Evolutionary conservation across 2,113 vertebrate species (phyloP).

Genomic region (Oryzias javanicus): DNA sequence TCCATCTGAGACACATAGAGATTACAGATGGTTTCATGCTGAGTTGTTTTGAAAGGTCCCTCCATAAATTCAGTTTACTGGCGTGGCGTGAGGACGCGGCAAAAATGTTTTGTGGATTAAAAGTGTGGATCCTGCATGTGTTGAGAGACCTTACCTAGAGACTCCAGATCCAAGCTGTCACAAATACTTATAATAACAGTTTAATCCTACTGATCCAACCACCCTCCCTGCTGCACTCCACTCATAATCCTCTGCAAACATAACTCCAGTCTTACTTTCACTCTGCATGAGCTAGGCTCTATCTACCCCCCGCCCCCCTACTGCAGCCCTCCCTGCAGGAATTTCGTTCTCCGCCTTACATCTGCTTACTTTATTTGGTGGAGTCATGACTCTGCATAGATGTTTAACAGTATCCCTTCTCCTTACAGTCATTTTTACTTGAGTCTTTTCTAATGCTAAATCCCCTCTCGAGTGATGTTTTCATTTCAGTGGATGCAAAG

Average conservation of each 20-base stretch:
- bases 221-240: conserved; percentile 12
- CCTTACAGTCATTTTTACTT: neutral
- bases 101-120: neutral
- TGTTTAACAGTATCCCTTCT: neutral
- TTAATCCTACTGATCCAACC: conserved; percentile 59
- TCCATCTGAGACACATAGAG: too few relatives aligned
- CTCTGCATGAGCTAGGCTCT: neutral
- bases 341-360: rapidly evolving
- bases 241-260: conserved; percentile 32
- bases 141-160: conserved; percentile 8
- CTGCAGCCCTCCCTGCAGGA: neutral
- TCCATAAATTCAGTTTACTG: too few relatives aligned
- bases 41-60: too few relatives aligned
- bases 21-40: too few relatives aligned
- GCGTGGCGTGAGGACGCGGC: too few relatives aligned
- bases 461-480: too few relatives aligned
- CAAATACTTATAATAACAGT: conserved; percentile 52
- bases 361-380: neutral
- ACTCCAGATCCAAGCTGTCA: conserved; percentile 47
- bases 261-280: conserved; percentile 32
- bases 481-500: too few relatives aligned
- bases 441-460: neutral
- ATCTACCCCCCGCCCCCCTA: neutral
- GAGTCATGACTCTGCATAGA: neutral
- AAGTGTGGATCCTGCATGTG: neutral